Percentiles rank a stretch among this genome's conserved stretches.
Evolutionary conservation across 2,113 vertebrate genomes (phyloP).

Genomic region (Lampris megalopsis): DNA sequence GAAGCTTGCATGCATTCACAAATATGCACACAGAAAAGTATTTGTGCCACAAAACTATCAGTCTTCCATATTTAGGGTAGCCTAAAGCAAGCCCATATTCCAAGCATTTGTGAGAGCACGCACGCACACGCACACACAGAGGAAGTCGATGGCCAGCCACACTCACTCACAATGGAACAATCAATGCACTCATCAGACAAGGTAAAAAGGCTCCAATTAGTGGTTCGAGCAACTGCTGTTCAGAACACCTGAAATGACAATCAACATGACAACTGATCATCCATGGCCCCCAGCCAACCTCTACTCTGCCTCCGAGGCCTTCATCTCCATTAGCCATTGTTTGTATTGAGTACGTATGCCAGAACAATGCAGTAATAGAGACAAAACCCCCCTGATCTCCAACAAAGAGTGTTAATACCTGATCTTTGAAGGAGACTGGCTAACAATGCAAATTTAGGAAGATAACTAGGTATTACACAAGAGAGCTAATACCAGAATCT

Average conservation of each 20-base stretch:
- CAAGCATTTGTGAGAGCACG: conserved; percentile 14
- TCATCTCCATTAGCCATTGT: not conserved
- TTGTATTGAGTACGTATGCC: not conserved
- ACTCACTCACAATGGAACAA: conserved; percentile 40
- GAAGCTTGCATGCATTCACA: not conserved
- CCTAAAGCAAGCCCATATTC: not conserved
- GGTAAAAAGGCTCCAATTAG: conserved; percentile 60
- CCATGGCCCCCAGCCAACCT: not conserved
- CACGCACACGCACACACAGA: conserved; percentile 13
- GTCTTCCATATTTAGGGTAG: not conserved
- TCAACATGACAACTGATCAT: not conserved
- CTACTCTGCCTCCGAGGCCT: not conserved
- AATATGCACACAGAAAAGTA: not conserved
- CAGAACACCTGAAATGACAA: conserved; percentile 15
- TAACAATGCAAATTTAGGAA: not conserved
- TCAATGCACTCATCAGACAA: conserved; percentile 59
- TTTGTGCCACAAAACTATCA: not conserved
- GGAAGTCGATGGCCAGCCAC: conserved; percentile 33
- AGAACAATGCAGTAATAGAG: not conserved
- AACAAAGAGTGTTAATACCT: not conserved
- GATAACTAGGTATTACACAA: not conserved
- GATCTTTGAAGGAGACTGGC: not conserved
- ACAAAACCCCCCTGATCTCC: not conserved
- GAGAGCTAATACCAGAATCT: not conserved
- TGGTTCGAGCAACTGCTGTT: conserved; percentile 41